phyloP scores from a whole-genome alignment of 2,113 vertebrate genomes.

The Pollimyrus isidori region DNA sequence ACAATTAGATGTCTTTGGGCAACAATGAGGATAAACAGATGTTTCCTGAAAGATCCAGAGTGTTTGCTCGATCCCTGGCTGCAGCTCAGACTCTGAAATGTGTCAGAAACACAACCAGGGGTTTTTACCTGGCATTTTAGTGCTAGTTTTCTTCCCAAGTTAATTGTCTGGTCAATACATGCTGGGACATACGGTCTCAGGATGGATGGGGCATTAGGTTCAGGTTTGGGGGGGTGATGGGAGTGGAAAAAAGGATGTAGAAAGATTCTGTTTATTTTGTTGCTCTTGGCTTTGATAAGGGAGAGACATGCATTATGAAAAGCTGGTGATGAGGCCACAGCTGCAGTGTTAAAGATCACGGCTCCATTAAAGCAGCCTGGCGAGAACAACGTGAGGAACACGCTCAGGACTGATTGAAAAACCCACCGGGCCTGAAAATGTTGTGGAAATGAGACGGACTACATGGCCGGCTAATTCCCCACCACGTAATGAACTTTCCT shows the following conservation, averaged over 20 bases:
- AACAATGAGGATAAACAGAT: not conserved
- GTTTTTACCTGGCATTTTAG: not conserved
- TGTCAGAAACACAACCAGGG: not conserved
- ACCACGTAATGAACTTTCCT: constrained; percentile 52
- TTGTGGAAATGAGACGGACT: constrained; percentile 10
- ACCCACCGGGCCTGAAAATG: constrained; percentile 29
- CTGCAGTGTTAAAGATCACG: constrained; percentile 39
- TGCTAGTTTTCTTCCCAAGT: not conserved
- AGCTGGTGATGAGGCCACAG: constrained; percentile 41
- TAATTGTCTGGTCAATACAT: constrained; percentile 8
- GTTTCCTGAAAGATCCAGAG: not conserved
- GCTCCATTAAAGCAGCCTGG: constrained; percentile 34
- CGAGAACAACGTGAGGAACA: constrained; percentile 18
- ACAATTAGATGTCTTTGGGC: not conserved
- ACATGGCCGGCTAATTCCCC: constrained; percentile 43
- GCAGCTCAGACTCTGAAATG: not conserved
- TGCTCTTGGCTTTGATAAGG: constrained; percentile 29
- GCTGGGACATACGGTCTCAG: not conserved
- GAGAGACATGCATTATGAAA: constrained; percentile 45
- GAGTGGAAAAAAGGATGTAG: not conserved
- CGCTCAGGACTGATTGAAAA: constrained; percentile 24
- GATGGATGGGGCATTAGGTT: not conserved
- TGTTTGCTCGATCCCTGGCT: not conserved
- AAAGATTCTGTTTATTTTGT: constrained; percentile 34
- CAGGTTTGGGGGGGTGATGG: not conserved